Evolutionary conservation across 2,113 vertebrate genomes (phyloP).

Genomic region (Podilymbus podiceps): DNA sequence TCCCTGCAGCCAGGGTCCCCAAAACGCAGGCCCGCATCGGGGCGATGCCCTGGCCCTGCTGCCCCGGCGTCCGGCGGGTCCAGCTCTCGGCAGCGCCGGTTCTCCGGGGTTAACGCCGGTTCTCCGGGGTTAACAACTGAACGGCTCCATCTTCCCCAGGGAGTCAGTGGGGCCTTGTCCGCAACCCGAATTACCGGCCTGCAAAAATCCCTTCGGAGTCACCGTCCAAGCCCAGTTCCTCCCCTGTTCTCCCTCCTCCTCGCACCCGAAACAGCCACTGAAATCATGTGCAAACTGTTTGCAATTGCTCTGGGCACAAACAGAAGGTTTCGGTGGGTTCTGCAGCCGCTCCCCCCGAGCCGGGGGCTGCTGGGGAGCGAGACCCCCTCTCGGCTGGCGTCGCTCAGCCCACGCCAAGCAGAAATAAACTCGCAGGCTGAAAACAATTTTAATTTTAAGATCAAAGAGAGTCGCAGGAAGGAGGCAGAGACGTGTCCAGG

Average conservation of each 20-base stretch:
- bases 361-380: not conserved
- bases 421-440: not conserved
- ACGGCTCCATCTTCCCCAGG: accelerated
- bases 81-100: accelerated
- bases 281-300: not conserved
- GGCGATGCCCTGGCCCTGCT: not conserved
- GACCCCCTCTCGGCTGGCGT: accelerated
- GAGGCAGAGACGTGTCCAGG: not conserved
- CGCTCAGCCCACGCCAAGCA: not conserved
- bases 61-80: not conserved
- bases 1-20: not conserved
- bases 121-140: not conserved
- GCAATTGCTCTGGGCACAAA: not conserved
- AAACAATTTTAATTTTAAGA: not conserved
- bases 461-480: not conserved
- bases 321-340: accelerated
- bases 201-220: not conserved
- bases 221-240: not conserved
- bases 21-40: not conserved
- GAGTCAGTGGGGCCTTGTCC: not conserved
- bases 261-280: not conserved
- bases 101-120: too few species aligned
- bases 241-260: not conserved
- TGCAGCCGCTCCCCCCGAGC: not conserved
- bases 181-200: not conserved